Conservation (phyloP, 2,888 invertebrate species). For the Cancer borealis region DNA sequence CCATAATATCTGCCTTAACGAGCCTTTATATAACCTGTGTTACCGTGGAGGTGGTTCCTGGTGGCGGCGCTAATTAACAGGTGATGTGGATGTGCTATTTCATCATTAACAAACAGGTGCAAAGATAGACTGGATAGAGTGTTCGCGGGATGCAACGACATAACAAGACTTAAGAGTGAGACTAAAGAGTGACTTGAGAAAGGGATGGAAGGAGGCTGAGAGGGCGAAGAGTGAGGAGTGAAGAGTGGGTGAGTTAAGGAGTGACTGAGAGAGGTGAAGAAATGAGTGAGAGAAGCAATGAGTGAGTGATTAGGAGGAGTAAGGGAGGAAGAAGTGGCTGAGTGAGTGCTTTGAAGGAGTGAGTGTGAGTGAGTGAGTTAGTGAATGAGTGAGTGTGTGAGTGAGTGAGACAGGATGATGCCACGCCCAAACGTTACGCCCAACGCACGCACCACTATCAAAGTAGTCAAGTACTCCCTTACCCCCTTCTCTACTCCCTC, state of each 20-base stretch:
- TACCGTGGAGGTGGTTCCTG: not conserved
- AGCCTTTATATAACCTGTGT: not conserved
- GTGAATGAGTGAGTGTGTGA: not conserved
- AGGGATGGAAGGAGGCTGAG: not conserved
- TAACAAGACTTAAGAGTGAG: not conserved
- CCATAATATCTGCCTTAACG: not conserved
- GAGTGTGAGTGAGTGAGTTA: not conserved
- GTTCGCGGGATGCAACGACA: not conserved
- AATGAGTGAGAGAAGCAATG: not conserved
- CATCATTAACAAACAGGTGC: not conserved
- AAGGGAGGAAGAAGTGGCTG: not conserved
- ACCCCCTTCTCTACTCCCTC: not conserved
- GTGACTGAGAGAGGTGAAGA: not conserved
- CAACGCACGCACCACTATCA: not conserved
- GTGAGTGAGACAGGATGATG: not conserved
- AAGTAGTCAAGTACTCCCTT: not conserved
- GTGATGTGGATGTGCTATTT: not conserved
- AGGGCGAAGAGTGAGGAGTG: not conserved
- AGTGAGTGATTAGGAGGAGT: not conserved
- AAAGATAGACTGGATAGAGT: not conserved
- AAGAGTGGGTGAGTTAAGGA: not conserved
- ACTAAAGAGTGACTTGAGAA: not conserved
- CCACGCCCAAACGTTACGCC: slow-evolving; percentile 4
- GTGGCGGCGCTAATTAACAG: not conserved
- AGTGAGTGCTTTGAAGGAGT: not conserved